Conservation (phyloP, 2,888 invertebrate species). For the Mythimna ferrago region DNA sequence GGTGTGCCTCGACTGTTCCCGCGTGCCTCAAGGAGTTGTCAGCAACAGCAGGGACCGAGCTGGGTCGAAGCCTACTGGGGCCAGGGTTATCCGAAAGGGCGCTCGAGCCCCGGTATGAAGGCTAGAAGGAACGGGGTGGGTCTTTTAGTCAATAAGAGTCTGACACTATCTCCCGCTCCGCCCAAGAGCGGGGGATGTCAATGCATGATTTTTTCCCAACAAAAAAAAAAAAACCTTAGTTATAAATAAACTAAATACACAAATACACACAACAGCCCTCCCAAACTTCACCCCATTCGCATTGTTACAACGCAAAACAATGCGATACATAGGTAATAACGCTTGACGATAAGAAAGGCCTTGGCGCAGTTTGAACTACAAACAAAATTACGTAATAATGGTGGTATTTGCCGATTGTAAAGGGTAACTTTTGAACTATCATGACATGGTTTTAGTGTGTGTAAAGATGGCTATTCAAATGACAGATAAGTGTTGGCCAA, state of each 20-base stretch:
- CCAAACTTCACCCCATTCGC: conserved; percentile 10
- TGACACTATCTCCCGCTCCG: too few species aligned
- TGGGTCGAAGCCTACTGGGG: too few species aligned
- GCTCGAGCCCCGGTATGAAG: too few species aligned
- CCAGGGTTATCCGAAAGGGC: too few species aligned
- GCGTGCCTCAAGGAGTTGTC: too few species aligned
- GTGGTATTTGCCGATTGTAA: conserved; percentile 25
- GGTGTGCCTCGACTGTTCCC: too few species aligned
- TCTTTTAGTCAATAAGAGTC: too few species aligned
- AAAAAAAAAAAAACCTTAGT: too few species aligned
- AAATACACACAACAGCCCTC: conserved; percentile 1
- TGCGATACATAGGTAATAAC: conserved; percentile 31
- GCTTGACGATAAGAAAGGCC: conserved; percentile 26
- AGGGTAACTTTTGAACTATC: conserved; percentile 39
- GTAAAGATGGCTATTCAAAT: conserved; percentile 18
- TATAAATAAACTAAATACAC: conserved; percentile 23
- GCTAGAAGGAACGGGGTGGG: too few species aligned
- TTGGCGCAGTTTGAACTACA: conserved; percentile 30
- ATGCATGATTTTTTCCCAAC: too few species aligned
- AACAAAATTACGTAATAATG: conserved; percentile 53
- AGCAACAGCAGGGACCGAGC: too few species aligned
- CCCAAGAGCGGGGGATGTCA: too few species aligned
- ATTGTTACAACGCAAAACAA: conserved; percentile 24
- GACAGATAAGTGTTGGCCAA: not conserved
- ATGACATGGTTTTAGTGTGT: conserved; percentile 16